These are phyloP conservation scores for Triops cancriformis DNA, from an alignment of 1,140 invertebrate species.

Conservation along the genomic window DNA sequence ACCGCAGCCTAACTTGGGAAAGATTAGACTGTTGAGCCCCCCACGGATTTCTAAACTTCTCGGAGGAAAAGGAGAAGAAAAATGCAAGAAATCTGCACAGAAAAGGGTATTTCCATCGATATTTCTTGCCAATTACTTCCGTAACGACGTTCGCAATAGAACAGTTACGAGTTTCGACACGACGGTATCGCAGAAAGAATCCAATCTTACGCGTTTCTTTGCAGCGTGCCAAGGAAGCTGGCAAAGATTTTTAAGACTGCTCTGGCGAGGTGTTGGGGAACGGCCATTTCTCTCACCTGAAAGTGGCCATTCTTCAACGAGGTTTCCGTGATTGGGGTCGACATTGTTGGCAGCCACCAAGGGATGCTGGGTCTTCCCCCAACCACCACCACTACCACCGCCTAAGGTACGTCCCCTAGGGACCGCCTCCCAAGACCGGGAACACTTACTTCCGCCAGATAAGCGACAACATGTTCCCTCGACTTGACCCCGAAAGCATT, in stretches of 20 bases:
- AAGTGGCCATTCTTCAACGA: not conserved
- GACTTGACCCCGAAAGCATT: not conserved
- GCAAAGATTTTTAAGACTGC: not conserved
- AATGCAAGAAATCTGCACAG: too few relatives aligned
- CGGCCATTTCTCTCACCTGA: not conserved
- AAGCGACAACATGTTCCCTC: conserved; percentile 1
- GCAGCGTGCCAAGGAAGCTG: not conserved
- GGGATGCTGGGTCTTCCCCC: not conserved
- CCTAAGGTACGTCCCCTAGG: not conserved
- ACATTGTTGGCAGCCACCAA: not conserved
- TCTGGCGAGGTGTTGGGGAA: not conserved
- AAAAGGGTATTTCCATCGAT: too few relatives aligned
- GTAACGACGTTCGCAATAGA: too few relatives aligned
- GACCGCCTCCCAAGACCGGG: not conserved
- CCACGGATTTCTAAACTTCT: too few relatives aligned
- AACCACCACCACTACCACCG: not conserved
- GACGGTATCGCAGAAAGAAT: too few relatives aligned
- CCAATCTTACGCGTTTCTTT: not conserved
- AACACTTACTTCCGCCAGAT: not conserved
- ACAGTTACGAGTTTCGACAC: too few relatives aligned
- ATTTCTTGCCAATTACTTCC: too few relatives aligned
- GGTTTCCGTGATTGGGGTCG: not conserved
- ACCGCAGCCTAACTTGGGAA: too few relatives aligned
- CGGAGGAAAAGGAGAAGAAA: too few relatives aligned
- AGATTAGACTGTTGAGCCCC: too few relatives aligned